Evolutionary conservation across 2,888 invertebrate genomes (phyloP).

Genomic region (Chelonus formosanus): DNA sequence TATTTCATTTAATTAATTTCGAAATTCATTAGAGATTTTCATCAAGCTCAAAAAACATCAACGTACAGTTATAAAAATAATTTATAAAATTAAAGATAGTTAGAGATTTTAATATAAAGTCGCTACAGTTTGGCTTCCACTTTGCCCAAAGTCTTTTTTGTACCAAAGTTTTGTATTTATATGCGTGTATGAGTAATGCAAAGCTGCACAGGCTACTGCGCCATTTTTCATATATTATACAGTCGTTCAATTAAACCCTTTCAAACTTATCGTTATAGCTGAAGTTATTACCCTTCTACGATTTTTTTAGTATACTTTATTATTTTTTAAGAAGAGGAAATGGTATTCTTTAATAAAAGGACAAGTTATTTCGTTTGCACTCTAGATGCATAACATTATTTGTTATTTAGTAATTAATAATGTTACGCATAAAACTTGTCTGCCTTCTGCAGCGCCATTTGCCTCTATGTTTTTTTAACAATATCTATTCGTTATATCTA

Average conservation of each 20-base stretch:
- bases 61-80: conserved; percentile 33
- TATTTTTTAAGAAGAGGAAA: background rate
- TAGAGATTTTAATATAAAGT: background rate
- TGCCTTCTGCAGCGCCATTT: conserved; percentile 28
- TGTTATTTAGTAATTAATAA: conserved; percentile 19
- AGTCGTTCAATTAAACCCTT: background rate
- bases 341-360: background rate
- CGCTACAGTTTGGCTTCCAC: conserved; percentile 31
- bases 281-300: conserved; percentile 9
- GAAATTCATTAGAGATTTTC: too few relatives aligned
- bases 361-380: conserved; percentile 14
- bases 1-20: too few relatives aligned
- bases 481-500: background rate
- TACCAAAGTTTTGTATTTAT: conserved; percentile 28
- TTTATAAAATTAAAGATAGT: conserved; percentile 32
- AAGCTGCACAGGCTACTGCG: conserved; percentile 55
- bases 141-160: conserved; percentile 45
- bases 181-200: conserved; percentile 55
- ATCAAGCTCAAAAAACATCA: conserved; percentile 13
- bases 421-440: conserved; percentile 20
- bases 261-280: background rate
- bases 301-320: conserved; percentile 3
- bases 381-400: conserved; percentile 20
- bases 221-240: conserved; percentile 39
- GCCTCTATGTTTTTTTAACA: conserved; percentile 26